Base-by-base conservation (phyloP, 2,888 invertebrate genomes). In the Lycophotia porphyrea region DNA sequence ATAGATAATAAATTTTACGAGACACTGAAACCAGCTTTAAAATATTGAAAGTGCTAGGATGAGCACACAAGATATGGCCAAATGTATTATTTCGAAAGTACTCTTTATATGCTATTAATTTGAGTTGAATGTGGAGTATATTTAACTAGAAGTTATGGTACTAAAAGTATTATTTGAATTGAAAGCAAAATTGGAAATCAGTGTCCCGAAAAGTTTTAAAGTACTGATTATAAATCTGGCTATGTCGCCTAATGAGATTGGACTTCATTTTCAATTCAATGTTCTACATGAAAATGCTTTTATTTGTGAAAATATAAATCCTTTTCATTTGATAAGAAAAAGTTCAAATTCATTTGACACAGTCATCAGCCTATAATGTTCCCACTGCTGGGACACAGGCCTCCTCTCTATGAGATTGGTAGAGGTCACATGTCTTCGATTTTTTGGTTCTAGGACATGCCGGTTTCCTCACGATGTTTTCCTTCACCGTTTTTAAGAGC, bases 241-340 rank as follows among this genome's bases (percentile, higher is more conserved):
- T 58, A 68, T 36, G n/a, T 65, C 61, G 44, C 39, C 24, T 68
- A 81, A 81, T 79, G 58, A 58, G 58, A 47, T 68, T 68, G 27
- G 24, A 55, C 24, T 31, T 66, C 0, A 74, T 64, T 58, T 42
- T 31, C 9, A 68, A 68, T 52, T 68, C 8, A 60, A 76, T 68
- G 21, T 63, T 71, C 15, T 39, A 49, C 58, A 58, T 73, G 49
- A 79, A 79, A 83, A 83, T 72, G 55, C 55, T 73, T 81, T 61
- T 66, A 58, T 36, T 39, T 49, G 18, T 55, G 15, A 63, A 49
- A 21, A 18, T 64, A 42, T 21, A 15, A 66, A 60, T 31, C 27
- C 68, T 58, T 63, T 64, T 63, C n/a, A 64, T 24, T 44, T 31
- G 7, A 49, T 13, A 31, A 60, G 11, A 39, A 31, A 27, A 61